These are phyloP conservation scores for Centropus bengalensis DNA, from an alignment of 2,113 vertebrate genomes.

Conservation along the genomic window DNA sequence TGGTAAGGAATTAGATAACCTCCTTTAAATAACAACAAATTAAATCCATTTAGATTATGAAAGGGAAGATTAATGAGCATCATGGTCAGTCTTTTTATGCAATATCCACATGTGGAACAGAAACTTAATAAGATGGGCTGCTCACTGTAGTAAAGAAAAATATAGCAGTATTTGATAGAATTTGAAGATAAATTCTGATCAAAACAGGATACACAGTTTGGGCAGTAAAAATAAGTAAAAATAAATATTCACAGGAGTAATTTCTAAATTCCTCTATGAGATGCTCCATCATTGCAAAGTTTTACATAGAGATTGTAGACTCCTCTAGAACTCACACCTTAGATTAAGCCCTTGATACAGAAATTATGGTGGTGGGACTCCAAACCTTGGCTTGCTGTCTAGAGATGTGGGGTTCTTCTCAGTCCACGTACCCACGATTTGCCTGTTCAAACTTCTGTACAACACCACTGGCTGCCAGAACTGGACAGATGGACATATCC, in stretches of 20 bases:
- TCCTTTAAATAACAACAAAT: neutral
- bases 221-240: neutral
- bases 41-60: neutral
- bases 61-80: neutral
- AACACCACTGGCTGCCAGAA: neutral
- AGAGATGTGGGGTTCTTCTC: neutral
- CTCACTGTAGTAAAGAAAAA: neutral
- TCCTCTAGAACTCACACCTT: neutral
- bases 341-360: neutral
- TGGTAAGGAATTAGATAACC: neutral
- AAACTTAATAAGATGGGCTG: neutral
- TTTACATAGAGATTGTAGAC: neutral
- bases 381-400: neutral
- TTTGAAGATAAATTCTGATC: neutral
- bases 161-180: neutral
- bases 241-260: neutral
- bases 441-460: neutral
- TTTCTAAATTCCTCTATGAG: neutral
- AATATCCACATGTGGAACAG: neutral
- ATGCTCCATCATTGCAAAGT: neutral
- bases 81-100: neutral
- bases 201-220: neutral
- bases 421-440: accelerated
- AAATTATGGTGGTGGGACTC: neutral
- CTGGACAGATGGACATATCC: neutral